Conservation (phyloP, 2,797 vertebrate genomes). For the Anas georgica region DNA sequence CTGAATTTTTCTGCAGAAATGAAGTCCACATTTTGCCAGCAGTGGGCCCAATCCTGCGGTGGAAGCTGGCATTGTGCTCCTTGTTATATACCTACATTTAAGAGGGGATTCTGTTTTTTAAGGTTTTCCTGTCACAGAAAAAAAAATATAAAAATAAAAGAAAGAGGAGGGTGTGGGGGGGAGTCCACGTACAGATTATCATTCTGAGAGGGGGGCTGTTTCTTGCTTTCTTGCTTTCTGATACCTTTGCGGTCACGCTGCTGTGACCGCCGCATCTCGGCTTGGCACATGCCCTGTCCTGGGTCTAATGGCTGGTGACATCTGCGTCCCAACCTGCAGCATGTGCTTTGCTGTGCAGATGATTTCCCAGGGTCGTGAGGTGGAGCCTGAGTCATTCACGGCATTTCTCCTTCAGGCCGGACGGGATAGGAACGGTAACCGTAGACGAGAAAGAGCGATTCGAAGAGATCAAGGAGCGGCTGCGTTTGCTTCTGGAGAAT, state of each 20-base stretch:
- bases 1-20: constrained; percentile 28
- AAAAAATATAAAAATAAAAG: not conserved
- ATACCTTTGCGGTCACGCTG: not conserved
- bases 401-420: constrained; percentile 85
- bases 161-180: not conserved
- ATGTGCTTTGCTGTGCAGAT: constrained; percentile 25
- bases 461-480: constrained; percentile 96
- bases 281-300: not conserved
- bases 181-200: not conserved
- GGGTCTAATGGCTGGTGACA: not conserved
- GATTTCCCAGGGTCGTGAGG: constrained; percentile 19
- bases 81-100: not conserved
- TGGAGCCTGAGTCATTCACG: constrained; percentile 60
- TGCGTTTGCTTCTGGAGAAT: constrained; percentile 95
- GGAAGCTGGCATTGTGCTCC: not conserved
- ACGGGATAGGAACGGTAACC: constrained; percentile 95
- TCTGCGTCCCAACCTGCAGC: constrained; percentile 1
- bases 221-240: not conserved
- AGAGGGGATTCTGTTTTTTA: not conserved
- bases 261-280: not conserved
- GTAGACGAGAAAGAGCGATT: constrained; percentile 95
- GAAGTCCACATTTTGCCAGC: not conserved
- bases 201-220: not conserved
- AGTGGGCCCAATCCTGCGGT: not conserved
- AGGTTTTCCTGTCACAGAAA: not conserved